Base-by-base conservation (phyloP, 2,113 vertebrate genomes). In the Hassar affinis region DNA sequence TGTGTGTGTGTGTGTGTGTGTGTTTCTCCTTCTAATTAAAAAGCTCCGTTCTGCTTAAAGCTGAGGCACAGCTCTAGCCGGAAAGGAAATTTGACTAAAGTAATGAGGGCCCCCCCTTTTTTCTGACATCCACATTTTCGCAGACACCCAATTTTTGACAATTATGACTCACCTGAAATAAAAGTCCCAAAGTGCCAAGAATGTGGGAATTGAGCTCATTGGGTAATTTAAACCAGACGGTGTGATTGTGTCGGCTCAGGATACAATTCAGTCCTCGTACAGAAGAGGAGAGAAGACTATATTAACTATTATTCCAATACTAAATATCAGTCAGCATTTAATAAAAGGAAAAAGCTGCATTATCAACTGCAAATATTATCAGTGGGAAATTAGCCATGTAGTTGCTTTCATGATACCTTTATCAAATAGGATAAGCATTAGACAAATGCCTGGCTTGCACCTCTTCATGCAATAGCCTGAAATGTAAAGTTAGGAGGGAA, bases 251-350 rank as follows among this genome's bases (percentile, higher is more conserved):
- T 92, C 91, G 94, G 94, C 93, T 92, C 88, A 92, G 88, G 90
- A 92, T 93, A 91, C 42, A 92, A 5, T 45, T 45, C 92, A 92
- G 90, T 91, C 92, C 92, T 93, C 91, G 95, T 93, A 92, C 94
- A 95, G 95, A 95, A 96, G 93, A 92, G 95, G 95, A 95, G 95
- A 94, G 94, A 96, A 95, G 94, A 91, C 95, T 92, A 87, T 93
- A 96, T 96, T 96, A 95, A 94, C 93, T 93, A 95, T 93, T 93
- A n/a, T n/a, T n/a, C 94, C 95, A 92, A 94, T 95, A 90, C 96
- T 95, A 96, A 96, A 97, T 97, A 97, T 97, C 97, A 98, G 97
- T 96, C 94, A 96, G 95, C 84, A 93, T 97, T 96, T 96, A 96
- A 95, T 96, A 96, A 96, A 96, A 97, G 93, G 94, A 97, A 97